phyloP scores from a whole-genome alignment of 1,140 invertebrate species.

The Vollenhovia emeryi region DNA sequence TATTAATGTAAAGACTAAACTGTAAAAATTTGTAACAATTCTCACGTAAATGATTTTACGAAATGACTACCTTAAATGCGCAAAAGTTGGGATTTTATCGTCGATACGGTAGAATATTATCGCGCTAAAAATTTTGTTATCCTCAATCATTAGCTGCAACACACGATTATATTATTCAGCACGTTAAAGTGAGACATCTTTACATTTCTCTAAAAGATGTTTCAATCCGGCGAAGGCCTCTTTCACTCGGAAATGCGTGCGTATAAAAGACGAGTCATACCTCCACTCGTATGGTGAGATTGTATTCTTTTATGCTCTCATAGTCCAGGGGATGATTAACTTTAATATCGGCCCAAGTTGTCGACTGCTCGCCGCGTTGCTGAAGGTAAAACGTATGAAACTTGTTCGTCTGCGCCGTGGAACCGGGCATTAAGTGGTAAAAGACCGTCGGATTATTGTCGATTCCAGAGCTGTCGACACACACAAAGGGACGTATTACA shows the following conservation, averaged over 20 bases:
- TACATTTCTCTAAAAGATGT: not conserved
- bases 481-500: constrained; percentile 70
- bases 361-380: constrained; percentile 95
- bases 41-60: too few species aligned
- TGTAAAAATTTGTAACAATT: too few species aligned
- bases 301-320: constrained; percentile 97
- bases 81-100: not conserved
- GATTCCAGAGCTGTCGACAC: constrained; percentile 94
- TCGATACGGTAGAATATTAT: not conserved
- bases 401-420: constrained; percentile 97
- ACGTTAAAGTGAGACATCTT: not conserved
- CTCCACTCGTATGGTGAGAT: constrained; percentile 97
- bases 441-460: constrained; percentile 98
- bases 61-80: too few species aligned
- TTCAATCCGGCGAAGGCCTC: not conserved
- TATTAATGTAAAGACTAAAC: too few species aligned
- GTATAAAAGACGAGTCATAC: constrained; percentile 84
- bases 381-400: constrained; percentile 98
- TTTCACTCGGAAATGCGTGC: not conserved
- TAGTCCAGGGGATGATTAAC: constrained; percentile 98
- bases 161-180: not conserved
- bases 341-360: constrained; percentile 97
- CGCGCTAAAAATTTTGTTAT: not conserved
- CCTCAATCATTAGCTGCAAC: not conserved
- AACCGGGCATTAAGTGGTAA: constrained; percentile 97